These are phyloP conservation scores for Microtus oregoni DNA, from an alignment of 2,113 vertebrate species.

Conservation along the genomic window DNA sequence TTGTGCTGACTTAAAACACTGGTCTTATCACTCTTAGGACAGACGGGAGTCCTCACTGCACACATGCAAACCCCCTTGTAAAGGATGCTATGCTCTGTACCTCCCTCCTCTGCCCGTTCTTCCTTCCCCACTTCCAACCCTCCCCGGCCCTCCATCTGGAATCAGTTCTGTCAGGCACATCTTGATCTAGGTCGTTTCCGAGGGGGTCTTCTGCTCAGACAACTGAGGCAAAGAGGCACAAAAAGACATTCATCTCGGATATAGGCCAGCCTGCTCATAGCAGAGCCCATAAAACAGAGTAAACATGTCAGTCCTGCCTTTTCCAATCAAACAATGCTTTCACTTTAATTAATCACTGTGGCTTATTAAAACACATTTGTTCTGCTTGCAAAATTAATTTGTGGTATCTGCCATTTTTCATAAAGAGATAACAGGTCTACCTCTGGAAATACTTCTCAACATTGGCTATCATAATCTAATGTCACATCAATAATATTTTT, in stretches of 20 bases:
- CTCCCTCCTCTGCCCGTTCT: background rate
- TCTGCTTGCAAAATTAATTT: background rate
- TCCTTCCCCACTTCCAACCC: background rate
- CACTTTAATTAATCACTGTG: background rate
- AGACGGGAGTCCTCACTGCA: background rate
- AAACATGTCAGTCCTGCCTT: background rate
- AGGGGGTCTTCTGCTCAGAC: background rate
- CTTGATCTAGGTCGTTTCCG: background rate
- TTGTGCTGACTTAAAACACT: background rate
- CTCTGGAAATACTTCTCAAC: background rate
- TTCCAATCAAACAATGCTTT: background rate
- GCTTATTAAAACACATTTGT: background rate
- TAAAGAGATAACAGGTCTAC: background rate
- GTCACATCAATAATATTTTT: slow-evolving; percentile 6
- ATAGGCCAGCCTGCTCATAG: background rate
- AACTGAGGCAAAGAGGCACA: background rate
- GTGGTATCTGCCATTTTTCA: background rate
- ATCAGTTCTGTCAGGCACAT: background rate
- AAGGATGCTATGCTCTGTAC: fast-evolving
- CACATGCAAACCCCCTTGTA: fast-evolving
- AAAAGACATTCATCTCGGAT: background rate
- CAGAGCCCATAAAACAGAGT: background rate
- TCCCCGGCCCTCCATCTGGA: too few species aligned
- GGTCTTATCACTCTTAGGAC: background rate
- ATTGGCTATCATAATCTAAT: background rate